These are phyloP conservation scores for Deroplatys truncata DNA, from an alignment of 2,888 invertebrate species.

Conservation along the genomic window DNA sequence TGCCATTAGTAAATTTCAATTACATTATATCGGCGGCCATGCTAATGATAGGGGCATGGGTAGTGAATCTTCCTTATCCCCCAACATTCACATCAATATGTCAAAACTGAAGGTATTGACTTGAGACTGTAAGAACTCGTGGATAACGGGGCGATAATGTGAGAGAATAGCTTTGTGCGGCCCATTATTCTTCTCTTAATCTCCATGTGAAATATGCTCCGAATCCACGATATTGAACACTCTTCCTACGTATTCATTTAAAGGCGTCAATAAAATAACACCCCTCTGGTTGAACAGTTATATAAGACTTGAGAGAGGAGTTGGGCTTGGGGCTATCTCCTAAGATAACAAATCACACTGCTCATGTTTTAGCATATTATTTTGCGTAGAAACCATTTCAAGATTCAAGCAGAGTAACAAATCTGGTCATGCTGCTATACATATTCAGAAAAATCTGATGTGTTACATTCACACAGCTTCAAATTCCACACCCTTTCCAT, in stretches of 20 bases:
- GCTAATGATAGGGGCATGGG: neutral
- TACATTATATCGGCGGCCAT: neutral
- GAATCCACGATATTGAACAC: neutral
- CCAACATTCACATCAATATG: neutral
- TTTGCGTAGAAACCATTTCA: no score
- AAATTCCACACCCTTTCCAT: no score
- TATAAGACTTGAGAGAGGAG: neutral
- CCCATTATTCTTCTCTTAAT: neutral
- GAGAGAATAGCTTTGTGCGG: neutral
- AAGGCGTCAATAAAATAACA: neutral
- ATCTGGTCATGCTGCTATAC: no score
- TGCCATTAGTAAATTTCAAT: constrained; percentile 2
- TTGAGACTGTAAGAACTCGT: neutral
- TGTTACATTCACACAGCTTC: no score
- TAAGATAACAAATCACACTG: no score
- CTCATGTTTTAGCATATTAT: no score
- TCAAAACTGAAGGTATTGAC: neutral
- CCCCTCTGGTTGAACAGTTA: neutral
- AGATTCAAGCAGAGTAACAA: no score
- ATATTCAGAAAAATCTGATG: no score
- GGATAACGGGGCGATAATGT: neutral
- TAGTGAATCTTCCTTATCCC: neutral
- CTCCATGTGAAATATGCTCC: neutral
- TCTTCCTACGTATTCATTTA: neutral
- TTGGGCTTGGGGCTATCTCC: neutral